phyloP scores from a whole-genome alignment of 2,888 invertebrate genomes.

The Volucella inflata region DNA sequence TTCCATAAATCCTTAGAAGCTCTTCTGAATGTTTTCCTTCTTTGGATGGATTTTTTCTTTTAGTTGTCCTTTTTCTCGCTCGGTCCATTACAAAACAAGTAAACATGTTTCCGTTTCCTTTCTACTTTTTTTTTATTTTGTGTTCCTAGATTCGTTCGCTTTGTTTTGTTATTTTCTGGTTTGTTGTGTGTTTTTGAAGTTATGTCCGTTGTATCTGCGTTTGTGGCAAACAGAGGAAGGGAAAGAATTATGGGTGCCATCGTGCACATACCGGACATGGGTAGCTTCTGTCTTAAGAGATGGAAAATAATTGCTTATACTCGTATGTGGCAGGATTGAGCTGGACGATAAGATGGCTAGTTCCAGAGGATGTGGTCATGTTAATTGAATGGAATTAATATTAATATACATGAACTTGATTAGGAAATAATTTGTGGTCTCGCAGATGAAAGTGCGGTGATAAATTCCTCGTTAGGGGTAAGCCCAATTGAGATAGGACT shows the following conservation, averaged over 20 bases:
- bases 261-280: constrained; percentile 47
- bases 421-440: constrained; percentile 66
- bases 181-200: constrained; percentile 29
- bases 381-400: constrained; percentile 75
- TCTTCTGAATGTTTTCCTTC: constrained; percentile 43
- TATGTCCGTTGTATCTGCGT: constrained; percentile 56
- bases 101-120: constrained; percentile 42
- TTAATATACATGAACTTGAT: constrained; percentile 69
- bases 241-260: constrained; percentile 59
- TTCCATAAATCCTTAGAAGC: constrained; percentile 68
- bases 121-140: background rate
- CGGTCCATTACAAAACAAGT: constrained; percentile 51
- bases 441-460: constrained; percentile 46
- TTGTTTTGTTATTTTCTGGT: constrained; percentile 7
- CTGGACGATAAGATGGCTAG: constrained; percentile 39
- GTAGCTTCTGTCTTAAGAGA: constrained; percentile 19
- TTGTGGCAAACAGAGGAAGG: constrained; percentile 13
- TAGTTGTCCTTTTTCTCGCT: constrained; percentile 18
- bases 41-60: constrained; percentile 53
- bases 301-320: constrained; percentile 62
- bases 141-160: background rate
- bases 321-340: constrained; percentile 20
- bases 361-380: constrained; percentile 54
- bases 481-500: constrained; percentile 40
- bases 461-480: constrained; percentile 63